A percentile compares a stretch with the other conserved stretches of the same genome.
These are phyloP conservation scores for Bathybates hornii DNA, from an alignment of 2,113 vertebrate genomes.

Conservation along the genomic window DNA sequence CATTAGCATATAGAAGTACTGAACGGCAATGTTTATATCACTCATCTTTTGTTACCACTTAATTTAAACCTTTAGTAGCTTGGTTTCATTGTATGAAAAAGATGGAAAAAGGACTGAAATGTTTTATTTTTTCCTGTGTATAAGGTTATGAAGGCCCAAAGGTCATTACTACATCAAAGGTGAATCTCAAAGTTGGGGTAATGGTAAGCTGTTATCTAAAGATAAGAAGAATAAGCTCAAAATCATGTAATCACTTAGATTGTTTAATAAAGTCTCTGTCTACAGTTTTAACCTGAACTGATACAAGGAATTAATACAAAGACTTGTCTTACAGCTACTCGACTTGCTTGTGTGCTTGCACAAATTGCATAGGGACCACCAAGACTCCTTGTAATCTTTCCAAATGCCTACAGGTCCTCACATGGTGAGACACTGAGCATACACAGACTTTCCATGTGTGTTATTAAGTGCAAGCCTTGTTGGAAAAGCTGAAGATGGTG, in stretches of 20 bases:
- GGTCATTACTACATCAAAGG: not conserved
- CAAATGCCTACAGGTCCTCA: slow-evolving; percentile 22
- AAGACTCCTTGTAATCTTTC: not conserved
- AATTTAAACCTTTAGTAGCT: not conserved
- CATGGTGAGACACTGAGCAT: slow-evolving; percentile 12
- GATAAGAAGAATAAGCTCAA: not conserved
- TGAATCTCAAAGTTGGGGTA: not conserved
- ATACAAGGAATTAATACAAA: not conserved
- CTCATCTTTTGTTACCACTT: not conserved
- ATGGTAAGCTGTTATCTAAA: not conserved
- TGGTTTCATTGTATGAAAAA: not conserved
- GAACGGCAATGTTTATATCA: not conserved
- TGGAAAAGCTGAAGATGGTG: slow-evolving; percentile 18
- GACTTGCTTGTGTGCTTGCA: not conserved
- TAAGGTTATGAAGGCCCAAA: not conserved
- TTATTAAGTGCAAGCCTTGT: slow-evolving; percentile 28
- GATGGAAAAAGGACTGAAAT: not conserved
- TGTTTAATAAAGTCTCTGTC: not conserved
- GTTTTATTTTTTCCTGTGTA: not conserved
- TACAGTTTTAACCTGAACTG: not conserved
- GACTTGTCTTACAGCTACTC: not conserved
- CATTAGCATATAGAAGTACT: not conserved
- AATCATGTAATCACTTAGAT: not conserved
- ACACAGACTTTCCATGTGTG: slow-evolving; percentile 11
- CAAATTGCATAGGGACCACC: slow-evolving; percentile 3